A percentile compares a stretch with the other conserved stretches of the same genome.
phyloP scores from a whole-genome alignment of 2,113 vertebrate genomes.

The Geococcyx californianus region DNA sequence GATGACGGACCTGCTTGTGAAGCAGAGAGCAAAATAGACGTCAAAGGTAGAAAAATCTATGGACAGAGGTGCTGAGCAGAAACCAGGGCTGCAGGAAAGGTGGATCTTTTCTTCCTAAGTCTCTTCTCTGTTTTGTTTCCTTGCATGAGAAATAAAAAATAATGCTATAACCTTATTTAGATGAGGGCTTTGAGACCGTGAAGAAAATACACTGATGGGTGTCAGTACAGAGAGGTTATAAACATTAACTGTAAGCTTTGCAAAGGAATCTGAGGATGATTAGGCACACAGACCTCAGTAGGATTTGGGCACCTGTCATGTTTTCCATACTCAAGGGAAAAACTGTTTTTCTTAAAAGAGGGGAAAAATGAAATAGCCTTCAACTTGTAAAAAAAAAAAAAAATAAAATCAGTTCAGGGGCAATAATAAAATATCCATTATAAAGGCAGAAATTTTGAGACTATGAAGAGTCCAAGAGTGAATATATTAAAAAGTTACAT shows the following conservation, averaged over 20 bases:
- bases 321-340: background rate
- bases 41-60: background rate
- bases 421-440: background rate
- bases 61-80: background rate
- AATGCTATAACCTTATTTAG: background rate
- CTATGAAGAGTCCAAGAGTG: background rate
- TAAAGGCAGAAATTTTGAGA: background rate
- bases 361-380: background rate
- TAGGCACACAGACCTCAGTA: background rate
- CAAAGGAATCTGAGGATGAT: background rate
- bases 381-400: background rate
- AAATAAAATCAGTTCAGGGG: background rate
- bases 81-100: background rate
- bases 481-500: background rate
- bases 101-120: background rate
- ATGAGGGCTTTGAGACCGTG: background rate
- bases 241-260: background rate
- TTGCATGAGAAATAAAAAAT: background rate
- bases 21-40: background rate
- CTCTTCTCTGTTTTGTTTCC: background rate
- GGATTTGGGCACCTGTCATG: background rate
- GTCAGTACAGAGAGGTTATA: background rate
- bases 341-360: background rate
- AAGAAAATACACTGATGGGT: background rate
- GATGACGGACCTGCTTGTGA: background rate